phyloP scores from a whole-genome alignment of 2,113 vertebrate genomes.

The Caranx melampygus region DNA sequence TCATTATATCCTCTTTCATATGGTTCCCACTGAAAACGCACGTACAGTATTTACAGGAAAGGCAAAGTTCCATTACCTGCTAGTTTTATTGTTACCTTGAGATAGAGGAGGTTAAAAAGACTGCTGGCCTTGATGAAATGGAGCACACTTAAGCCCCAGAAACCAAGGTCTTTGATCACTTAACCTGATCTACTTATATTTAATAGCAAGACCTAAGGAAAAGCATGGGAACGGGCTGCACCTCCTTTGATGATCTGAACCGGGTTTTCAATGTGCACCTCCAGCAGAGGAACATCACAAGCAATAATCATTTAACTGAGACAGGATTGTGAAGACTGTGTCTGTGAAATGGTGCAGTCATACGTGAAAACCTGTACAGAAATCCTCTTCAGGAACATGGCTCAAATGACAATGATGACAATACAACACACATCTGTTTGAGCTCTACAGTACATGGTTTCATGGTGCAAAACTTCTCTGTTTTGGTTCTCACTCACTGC shows the following conservation, averaged over 20 bases:
- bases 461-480: too few species aligned
- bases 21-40: conserved; percentile 66
- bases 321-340: conserved; percentile 3
- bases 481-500: too few species aligned
- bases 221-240: conserved; percentile 61
- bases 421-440: too few species aligned
- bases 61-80: conserved; percentile 70
- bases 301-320: conserved; percentile 40
- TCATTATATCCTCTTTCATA: conserved; percentile 73
- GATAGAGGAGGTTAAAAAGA: conserved; percentile 67
- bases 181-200: conserved; percentile 79
- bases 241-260: conserved; percentile 70
- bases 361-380: background rate
- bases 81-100: conserved; percentile 74
- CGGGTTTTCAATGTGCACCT: conserved; percentile 45
- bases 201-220: conserved; percentile 65
- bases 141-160: conserved; percentile 69
- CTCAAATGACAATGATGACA: too few species aligned
- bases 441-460: too few species aligned
- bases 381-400: background rate
- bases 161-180: conserved; percentile 77
- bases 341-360: background rate
- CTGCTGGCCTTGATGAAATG: conserved; percentile 77
- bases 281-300: conserved; percentile 39
- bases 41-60: conserved; percentile 74